Evolutionary conservation across 53 echinoderm and acorn worm species (phyloP), one percentile per base, ranked within the genome.

Genomic region (Astropecten irregularis): DNA sequence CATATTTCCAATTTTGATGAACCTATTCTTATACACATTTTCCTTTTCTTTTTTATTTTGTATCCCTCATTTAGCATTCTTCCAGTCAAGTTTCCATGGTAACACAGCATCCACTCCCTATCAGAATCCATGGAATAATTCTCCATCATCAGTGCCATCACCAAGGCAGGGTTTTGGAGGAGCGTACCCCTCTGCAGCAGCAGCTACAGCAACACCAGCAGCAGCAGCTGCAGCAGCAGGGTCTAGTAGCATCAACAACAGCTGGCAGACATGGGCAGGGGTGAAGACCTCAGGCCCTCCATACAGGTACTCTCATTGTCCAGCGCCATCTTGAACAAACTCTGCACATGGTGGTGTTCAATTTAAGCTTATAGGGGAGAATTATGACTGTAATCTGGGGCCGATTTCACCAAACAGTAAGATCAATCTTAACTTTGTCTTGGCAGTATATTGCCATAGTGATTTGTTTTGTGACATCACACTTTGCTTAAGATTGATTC

Each of bases 181-280:
- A 33, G 21, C 18, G 9, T 18, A 18, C 20, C 62, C 61, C 20
- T 10, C 66, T 35, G 1, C 23, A 66, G 40, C 19, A 20, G 34
- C 23, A 66, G n/a, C 40, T n/a, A n/a, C n/a, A n/a, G n/a, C n/a
- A n/a, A n/a, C n/a, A n/a, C n/a, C n/a, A n/a, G 19, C 39, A 20
- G 4, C 53, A 53, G 16, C 53, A 53, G 16, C 53, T 4, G 16
- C 71, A 31, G 18, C 39, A 25, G 25, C 48, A 7, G 48, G 38
- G 27, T 42, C 76, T 0, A 28, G 16, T 28, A 15, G 28, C 3
- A 76, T 76, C 29, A 62, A 79, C 60, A 19, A 40, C 33, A 79
- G 79, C 79, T 61, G 79, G 79, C 79, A 79, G 63, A 30, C 26
- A 8, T 79, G 79, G 79, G 47, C 79, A 30, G 79, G 62, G 29